Percentiles rank a stretch among this genome's conserved stretches.
These are phyloP conservation scores for Pipistrellus pipistrellus DNA, from an alignment of 2,797 vertebrate species.

Conservation along the genomic window DNA sequence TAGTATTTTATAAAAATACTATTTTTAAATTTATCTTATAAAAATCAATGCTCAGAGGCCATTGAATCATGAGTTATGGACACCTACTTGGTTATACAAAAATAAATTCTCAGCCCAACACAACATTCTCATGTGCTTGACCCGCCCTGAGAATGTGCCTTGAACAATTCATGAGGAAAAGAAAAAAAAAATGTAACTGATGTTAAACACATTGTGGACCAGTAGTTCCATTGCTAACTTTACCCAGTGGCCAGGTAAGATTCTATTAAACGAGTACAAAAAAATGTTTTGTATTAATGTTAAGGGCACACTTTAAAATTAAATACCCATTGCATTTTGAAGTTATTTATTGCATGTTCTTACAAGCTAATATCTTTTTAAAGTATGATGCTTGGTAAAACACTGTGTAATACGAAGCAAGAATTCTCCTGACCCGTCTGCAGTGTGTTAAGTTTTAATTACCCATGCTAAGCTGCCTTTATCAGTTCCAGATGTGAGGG, in stretches of 20 bases:
- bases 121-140: background rate
- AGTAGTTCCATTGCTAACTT: no score
- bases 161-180: background rate
- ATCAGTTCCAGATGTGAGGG: background rate
- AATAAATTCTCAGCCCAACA: background rate
- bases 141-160: background rate
- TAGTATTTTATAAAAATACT: no score
- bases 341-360: no score
- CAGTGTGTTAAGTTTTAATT: background rate
- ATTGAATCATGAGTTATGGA: background rate
- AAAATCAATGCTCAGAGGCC: background rate
- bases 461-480: background rate
- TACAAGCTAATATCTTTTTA: no score
- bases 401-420: no score
- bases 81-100: background rate
- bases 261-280: no score
- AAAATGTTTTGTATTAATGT: no score
- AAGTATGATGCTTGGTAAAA: no score
- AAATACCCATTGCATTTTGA: no score
- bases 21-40: constrained; percentile 15
- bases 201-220: background rate
- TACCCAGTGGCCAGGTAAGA: no score
- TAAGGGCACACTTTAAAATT: no score
- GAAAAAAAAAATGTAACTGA: background rate
- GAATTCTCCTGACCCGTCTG: no score